phyloP scores from a whole-genome alignment of 2,113 vertebrate genomes.

The Meles meles region DNA sequence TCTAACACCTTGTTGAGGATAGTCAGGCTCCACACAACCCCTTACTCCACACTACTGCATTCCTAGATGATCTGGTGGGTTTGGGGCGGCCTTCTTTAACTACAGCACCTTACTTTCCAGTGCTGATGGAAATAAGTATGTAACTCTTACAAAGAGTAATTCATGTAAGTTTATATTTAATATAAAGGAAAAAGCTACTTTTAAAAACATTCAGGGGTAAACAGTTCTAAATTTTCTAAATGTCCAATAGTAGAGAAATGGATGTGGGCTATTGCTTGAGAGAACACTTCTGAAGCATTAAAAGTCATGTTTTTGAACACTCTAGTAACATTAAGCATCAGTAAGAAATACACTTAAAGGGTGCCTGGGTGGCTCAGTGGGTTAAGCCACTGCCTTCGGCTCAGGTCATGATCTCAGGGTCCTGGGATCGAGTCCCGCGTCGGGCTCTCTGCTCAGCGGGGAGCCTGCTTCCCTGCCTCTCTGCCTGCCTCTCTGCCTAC shows the following conservation, averaged over 20 bases:
- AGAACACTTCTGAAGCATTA: neutral
- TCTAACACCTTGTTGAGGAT: neutral
- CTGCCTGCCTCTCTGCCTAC: too few relatives aligned
- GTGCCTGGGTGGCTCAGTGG: too few relatives aligned
- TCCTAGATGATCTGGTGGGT: neutral
- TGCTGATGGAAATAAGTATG: neutral
- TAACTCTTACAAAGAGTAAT: neutral
- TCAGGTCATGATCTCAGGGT: too few relatives aligned
- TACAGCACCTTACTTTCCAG: neutral
- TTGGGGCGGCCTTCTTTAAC: neutral
- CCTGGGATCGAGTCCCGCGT: too few relatives aligned
- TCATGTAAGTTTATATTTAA: neutral
- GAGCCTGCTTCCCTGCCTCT: too few relatives aligned
- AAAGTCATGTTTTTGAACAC: conserved; percentile 16
- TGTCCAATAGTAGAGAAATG: neutral
- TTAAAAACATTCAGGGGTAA: conserved; percentile 3
- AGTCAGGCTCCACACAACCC: neutral
- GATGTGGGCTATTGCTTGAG: neutral
- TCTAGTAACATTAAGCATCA: neutral
- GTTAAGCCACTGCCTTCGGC: too few relatives aligned
- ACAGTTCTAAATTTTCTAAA: neutral
- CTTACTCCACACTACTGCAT: neutral
- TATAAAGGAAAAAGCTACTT: neutral
- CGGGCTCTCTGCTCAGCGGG: too few relatives aligned
- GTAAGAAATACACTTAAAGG: conserved; percentile 12